phyloP scores from a whole-genome alignment of 2,113 vertebrate genomes.

The Pedionomus torquatus region DNA sequence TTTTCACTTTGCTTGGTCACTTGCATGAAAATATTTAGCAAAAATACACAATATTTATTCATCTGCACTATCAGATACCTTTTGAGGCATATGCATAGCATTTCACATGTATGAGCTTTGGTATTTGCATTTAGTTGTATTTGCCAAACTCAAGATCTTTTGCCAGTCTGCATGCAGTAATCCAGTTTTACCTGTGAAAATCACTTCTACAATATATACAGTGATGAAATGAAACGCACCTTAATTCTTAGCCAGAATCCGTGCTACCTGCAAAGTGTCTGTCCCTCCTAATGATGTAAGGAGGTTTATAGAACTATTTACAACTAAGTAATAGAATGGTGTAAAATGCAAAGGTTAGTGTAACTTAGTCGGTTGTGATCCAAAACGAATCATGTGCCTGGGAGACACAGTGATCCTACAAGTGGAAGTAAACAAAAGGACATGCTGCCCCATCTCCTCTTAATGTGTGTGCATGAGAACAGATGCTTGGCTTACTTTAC shows the following conservation, averaged over 20 bases:
- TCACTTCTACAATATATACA: background rate
- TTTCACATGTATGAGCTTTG: background rate
- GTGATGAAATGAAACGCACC: background rate
- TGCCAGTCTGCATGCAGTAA: background rate
- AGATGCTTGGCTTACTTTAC: background rate
- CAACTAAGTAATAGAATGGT: background rate
- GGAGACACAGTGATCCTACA: background rate
- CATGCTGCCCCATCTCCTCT: background rate
- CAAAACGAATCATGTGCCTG: background rate
- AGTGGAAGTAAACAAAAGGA: background rate
- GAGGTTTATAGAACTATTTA: background rate
- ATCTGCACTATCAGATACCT: background rate
- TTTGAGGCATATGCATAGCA: background rate
- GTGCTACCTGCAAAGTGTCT: background rate
- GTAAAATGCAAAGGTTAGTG: background rate
- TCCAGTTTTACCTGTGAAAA: background rate
- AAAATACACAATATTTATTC: background rate
- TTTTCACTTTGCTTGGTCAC: background rate
- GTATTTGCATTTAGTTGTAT: background rate
- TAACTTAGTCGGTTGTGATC: background rate
- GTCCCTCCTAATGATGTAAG: background rate
- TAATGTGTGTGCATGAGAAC: background rate
- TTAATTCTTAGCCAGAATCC: background rate
- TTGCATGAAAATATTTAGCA: background rate
- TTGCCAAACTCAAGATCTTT: background rate